phyloP scores from a whole-genome alignment of 1,140 invertebrate genomes.

The Ooceraea biroi region DNA sequence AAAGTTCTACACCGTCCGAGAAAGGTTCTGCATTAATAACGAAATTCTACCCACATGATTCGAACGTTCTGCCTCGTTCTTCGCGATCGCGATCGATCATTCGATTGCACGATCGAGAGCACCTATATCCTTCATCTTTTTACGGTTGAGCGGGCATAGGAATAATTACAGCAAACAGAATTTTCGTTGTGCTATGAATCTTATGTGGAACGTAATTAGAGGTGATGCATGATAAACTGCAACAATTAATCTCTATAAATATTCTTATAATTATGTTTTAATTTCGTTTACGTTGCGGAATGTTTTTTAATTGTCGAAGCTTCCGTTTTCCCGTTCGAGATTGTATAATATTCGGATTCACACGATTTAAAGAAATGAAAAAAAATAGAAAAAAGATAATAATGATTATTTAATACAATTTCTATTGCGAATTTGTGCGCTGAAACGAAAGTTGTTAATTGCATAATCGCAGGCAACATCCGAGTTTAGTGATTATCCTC shows the following conservation, averaged over 20 bases:
- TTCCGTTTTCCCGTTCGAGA: no score
- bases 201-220: background rate
- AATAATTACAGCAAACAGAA: slow-evolving; percentile 29
- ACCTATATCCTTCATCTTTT: slow-evolving; percentile 54
- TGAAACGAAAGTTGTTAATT: background rate
- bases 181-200: slow-evolving; percentile 9
- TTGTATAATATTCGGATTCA: no score
- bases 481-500: background rate
- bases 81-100: slow-evolving; percentile 41
- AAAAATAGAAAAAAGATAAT: no score
- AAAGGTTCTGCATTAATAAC: slow-evolving; percentile 28
- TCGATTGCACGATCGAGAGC: slow-evolving; percentile 43
- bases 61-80: slow-evolving; percentile 26
- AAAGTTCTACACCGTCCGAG: slow-evolving; percentile 22
- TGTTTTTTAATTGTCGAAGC: no score
- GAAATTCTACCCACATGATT: slow-evolving; percentile 5
- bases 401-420: no score
- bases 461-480: background rate
- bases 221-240: background rate
- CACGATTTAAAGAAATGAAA: no score
- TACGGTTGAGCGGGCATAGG: slow-evolving; percentile 1
- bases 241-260: slow-evolving; percentile 16
- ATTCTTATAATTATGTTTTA: background rate
- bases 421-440: background rate
- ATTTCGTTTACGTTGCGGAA: no score